Conservation (phyloP, 2,113 vertebrate genomes). For the Calyptommatus sinebrachiatus region DNA sequence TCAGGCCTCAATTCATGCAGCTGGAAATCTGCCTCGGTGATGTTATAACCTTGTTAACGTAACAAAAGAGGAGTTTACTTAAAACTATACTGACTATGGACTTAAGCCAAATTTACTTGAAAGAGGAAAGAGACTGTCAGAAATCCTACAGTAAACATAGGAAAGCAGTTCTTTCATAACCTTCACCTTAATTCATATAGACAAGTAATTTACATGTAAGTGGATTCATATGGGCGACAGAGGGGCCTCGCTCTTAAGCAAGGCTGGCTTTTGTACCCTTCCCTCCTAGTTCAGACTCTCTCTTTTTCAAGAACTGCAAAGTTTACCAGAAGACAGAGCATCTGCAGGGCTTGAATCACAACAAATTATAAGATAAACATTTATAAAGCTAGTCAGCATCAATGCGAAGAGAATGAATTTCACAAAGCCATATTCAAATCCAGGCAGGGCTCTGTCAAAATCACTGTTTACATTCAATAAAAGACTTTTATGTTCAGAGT, state of each 20-base stretch:
- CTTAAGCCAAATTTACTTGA: constrained; percentile 87
- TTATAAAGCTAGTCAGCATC: constrained; percentile 65
- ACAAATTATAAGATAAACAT: constrained; percentile 71
- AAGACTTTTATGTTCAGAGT: constrained; percentile 52
- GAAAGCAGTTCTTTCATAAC: constrained; percentile 83
- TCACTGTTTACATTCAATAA: constrained; percentile 51
- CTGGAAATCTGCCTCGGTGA: constrained; percentile 81
- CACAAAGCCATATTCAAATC: constrained; percentile 49
- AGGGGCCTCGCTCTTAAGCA: constrained; percentile 68
- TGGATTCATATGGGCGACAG: constrained; percentile 82
- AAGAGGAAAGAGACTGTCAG: constrained; percentile 90
- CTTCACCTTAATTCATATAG: constrained; percentile 84
- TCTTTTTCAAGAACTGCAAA: constrained; percentile 49
- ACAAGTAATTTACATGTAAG: constrained; percentile 91
- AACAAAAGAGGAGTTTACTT: constrained; percentile 89
- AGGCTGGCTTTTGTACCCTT: constrained; percentile 61
- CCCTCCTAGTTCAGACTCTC: constrained; percentile 17
- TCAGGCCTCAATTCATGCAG: constrained; percentile 72
- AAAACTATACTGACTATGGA: constrained; percentile 84
- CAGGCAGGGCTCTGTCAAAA: constrained; percentile 54
- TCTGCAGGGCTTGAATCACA: constrained; percentile 70
- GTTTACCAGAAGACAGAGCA: constrained; percentile 63
- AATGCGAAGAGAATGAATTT: constrained; percentile 65
- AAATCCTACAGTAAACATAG: constrained; percentile 85
- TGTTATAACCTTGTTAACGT: constrained; percentile 87